Percentiles rank a stretch among this genome's conserved stretches.
Conservation (phyloP, 1,140 invertebrate species). For the Drosophila triauraria region DNA sequence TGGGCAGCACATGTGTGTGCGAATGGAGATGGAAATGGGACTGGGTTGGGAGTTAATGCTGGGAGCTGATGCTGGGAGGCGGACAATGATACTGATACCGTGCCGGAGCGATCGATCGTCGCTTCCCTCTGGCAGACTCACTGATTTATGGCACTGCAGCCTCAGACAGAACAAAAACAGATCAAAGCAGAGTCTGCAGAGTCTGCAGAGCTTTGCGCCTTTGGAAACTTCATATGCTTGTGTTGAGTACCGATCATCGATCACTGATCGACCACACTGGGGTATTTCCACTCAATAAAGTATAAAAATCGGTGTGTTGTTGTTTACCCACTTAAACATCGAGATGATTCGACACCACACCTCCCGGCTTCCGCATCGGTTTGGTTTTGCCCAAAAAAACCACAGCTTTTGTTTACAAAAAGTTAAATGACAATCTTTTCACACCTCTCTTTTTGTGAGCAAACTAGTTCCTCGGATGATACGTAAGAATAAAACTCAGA, state of each 20-base stretch:
- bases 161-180: conserved; percentile 32
- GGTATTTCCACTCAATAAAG: conserved; percentile 45
- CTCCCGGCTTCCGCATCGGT: conserved; percentile 24
- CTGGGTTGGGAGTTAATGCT: background rate
- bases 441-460: conserved; percentile 11
- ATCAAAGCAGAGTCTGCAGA: conserved; percentile 29
- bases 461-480: conserved; percentile 18
- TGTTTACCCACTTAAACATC: conserved; percentile 31
- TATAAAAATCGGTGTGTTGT: conserved; percentile 26
- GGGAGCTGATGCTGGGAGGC: conserved; percentile 14
- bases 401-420: conserved; percentile 44
- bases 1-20: conserved; percentile 65
- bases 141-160: conserved; percentile 67
- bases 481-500: background rate
- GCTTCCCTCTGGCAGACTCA: conserved; percentile 32
- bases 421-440: conserved; percentile 16
- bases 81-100: conserved; percentile 47
- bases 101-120: conserved; percentile 50
- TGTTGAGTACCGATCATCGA: conserved; percentile 55
- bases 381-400: conserved; percentile 34
- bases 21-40: conserved; percentile 18
- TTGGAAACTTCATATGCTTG: conserved; percentile 65
- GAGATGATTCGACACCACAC: conserved; percentile 21
- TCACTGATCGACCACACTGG: conserved; percentile 31
- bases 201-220: conserved; percentile 15